Base-by-base conservation (phyloP, 2,888 invertebrate genomes). In the Argyresthia albistria region DNA sequence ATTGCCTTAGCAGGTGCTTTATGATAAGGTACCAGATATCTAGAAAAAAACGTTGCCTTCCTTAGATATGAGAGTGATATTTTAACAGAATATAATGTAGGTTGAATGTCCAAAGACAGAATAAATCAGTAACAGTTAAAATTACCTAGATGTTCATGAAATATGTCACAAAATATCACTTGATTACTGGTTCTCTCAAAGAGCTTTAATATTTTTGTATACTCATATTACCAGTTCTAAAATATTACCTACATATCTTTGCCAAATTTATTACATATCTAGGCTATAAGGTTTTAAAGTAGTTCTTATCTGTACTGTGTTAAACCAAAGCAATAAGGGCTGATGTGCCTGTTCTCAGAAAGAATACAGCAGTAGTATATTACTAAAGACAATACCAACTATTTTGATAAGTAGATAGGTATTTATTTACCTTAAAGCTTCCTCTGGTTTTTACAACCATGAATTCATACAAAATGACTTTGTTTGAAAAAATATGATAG, bases 301-400 rank as follows among this genome's bases (percentile, higher is more conserved):
- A 25, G 25, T 25, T 25, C 25, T 25, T 25, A 25, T 25, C 25
- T 25, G 6, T 25, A 25, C 25, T 25, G 25, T 25, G 25, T 25
- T 25, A 79, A 83, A 83, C 84, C 86, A 86, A 86, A 86, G 86
- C 86, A 86, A 86, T 86, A 86, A 80, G 74, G 25, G 72, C 74
- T 69, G 60, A 78, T 78, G 78, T 83, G 82, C 80, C 82, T 84
- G 80, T 64, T 65, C 62, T 79, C 72, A 76, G 25, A 25, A 25
- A 25, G 25, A 25, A 25, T 4, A 6, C 25, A 25, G 25, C 25
- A 25, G 66, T 72, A 69, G 12, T 35, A 36, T 35, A 70, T 76
- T 76, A 76, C 82, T 79, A 80, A 83, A 80, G 77, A 78, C 2
- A 6, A 25, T 25, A 25, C 25, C 25, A 25, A 25, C 2, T 25